Conservation (phyloP, 2,888 invertebrate genomes). For the Quadroppia sp. region DNA sequence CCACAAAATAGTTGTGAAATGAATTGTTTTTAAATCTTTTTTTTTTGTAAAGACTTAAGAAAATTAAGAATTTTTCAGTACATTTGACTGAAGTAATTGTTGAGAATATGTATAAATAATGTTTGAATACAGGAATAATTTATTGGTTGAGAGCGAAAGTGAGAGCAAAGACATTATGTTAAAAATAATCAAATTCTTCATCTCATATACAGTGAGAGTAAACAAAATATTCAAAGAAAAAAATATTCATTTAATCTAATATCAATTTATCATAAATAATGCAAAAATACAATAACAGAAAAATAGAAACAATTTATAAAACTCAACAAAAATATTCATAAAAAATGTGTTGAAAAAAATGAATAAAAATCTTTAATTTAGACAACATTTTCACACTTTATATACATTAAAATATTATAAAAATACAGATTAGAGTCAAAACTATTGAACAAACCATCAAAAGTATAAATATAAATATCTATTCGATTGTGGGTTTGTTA, state of each 20-base stretch:
- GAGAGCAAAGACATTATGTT: neutral
- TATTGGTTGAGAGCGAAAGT: neutral
- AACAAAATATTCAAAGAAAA: no score
- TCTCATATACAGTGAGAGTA: no score
- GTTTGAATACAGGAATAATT: neutral
- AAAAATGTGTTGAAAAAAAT: no score
- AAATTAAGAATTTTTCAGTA: neutral
- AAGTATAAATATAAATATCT: conserved; percentile 1
- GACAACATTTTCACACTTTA: no score
- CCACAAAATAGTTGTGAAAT: neutral
- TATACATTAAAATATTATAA: no score
- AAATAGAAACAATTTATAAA: neutral
- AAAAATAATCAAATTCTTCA: no score
- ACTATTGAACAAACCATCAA: neutral
- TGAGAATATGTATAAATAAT: neutral
- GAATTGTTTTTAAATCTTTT: neutral
- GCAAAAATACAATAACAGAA: neutral
- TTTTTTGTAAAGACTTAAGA: neutral
- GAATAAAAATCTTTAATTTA: no score
- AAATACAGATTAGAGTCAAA: no score
- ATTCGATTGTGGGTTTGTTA: neutral
- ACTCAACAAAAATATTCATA: neutral
- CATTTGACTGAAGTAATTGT: neutral
- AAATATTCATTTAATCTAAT: no score
- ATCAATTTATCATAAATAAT: neutral